Conservation (phyloP, 2,113 vertebrate species). For the Chionodraco myersi region DNA sequence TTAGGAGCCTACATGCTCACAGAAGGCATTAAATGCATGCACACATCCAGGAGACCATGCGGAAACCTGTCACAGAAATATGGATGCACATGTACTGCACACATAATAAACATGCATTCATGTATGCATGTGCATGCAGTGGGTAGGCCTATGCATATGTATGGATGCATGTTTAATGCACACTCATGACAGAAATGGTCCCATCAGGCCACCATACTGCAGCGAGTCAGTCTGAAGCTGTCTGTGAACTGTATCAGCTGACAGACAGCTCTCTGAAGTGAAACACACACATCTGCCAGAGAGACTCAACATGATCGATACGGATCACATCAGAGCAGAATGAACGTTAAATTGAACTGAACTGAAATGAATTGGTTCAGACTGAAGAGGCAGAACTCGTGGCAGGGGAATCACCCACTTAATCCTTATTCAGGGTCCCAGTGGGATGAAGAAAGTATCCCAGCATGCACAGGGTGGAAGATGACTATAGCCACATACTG, state of each 20-base stretch:
- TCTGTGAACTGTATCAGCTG: conserved; percentile 72
- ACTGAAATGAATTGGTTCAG: conserved; percentile 59
- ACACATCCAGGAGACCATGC: conserved; percentile 40
- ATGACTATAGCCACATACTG: not conserved
- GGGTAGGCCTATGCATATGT: conserved; percentile 21
- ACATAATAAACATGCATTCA: conserved; percentile 46
- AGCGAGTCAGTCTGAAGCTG: conserved; percentile 81
- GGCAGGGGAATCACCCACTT: conserved; percentile 30
- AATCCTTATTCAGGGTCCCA: conserved; percentile 35
- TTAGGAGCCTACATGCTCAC: conserved; percentile 18
- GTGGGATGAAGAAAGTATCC: conserved; percentile 17
- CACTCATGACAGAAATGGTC: conserved; percentile 22
- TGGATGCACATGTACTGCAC: conserved; percentile 24
- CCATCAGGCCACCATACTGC: conserved; percentile 64
- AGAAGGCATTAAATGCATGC: conserved; percentile 45
- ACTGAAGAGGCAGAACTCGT: conserved; percentile 33
- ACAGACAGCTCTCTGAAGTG: conserved; percentile 84
- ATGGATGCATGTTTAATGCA: conserved; percentile 25
- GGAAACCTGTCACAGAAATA: conserved; percentile 50
- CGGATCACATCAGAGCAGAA: conserved; percentile 40
- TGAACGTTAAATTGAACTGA: conserved; percentile 65
- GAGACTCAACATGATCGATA: conserved; percentile 64
- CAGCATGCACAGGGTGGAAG: conserved; percentile 17
- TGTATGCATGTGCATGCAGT: conserved; percentile 45
- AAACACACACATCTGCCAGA: conserved; percentile 69